phyloP scores from a whole-genome alignment of 2,888 invertebrate species.

The Pharmacophagus antenor region DNA sequence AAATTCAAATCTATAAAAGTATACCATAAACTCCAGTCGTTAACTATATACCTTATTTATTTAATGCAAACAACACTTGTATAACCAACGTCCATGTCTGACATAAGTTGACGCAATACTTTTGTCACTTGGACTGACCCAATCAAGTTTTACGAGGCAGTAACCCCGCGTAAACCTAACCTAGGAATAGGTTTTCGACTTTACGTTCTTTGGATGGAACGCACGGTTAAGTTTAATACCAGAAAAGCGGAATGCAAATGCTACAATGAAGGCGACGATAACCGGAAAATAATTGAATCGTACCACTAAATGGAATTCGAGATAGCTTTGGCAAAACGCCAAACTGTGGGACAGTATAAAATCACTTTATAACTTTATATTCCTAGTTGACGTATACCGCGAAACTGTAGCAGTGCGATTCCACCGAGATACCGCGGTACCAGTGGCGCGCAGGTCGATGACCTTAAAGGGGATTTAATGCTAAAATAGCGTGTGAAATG shows the following conservation, averaged over 20 bases:
- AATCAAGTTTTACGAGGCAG: conserved; percentile 54
- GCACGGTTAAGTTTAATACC: conserved; percentile 49
- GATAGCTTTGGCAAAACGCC: conserved; percentile 57
- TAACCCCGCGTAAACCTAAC: conserved; percentile 59
- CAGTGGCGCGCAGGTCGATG: conserved; percentile 17
- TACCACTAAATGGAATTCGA: conserved; percentile 45
- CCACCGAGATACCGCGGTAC: conserved; percentile 18
- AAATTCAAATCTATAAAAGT: no score
- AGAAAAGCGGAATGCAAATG: conserved; percentile 47
- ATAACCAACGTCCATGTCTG: conserved; percentile 8
- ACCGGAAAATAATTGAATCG: conserved; percentile 56
- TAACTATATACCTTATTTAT: background rate
- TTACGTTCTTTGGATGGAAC: conserved; percentile 54
- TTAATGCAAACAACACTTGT: conserved; percentile 5
- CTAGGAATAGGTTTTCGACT: conserved; percentile 57
- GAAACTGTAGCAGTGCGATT: conserved; percentile 44
- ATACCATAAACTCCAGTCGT: background rate
- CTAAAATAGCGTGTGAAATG: conserved; percentile 57
- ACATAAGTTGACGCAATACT: conserved; percentile 17
- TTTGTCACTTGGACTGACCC: conserved; percentile 47
- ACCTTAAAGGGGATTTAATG: conserved; percentile 43
- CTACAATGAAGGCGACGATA: conserved; percentile 38
- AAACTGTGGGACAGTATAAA: conserved; percentile 39
- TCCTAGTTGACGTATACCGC: conserved; percentile 39
- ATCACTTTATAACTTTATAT: conserved; percentile 37